Base-by-base conservation (phyloP, 1,140 invertebrate genomes). In the Diachasma alloeum region DNA sequence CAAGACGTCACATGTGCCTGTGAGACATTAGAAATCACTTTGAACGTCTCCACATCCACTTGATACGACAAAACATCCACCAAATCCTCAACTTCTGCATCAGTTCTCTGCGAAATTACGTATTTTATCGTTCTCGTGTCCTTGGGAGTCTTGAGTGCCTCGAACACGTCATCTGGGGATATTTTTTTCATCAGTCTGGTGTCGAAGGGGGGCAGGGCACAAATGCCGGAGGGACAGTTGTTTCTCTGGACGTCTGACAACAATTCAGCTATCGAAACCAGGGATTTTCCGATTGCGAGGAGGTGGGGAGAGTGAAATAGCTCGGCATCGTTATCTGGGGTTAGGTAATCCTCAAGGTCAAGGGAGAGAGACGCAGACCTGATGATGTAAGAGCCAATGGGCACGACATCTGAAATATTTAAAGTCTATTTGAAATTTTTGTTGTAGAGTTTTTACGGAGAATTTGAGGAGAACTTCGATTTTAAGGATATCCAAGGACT, bases 251-350 rank as follows among this genome's bases (percentile, higher is more conserved):
- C 5, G 0, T 81, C 80, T 13, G 76, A 81, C 1, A 88, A 19
- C 0, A 75, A 59, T 13, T 83, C 77, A 0, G 81, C 79, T 5
- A 87, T 72, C 24, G 82, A 81, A 4, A 86, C 56, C 4, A 89
- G 82, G 22, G 85, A 81, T 69, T 86, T 87, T 0, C 87, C 88
- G 4, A 89, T 81, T 11, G 79, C 80, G 0, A 87, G 74, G 0
- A 89, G 39, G 66, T 87, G 82, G 0, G 87, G 87, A 6, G 87
- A 89, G 22, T 84, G 80, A 9, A 83, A 76, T 0, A 82, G 75
- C 4, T 83, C 31, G 22, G 82, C 83, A 76, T 82, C 67, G 9
- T 81, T 80, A 8, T 73, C 4, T 9, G 67, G 71, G 8, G 79
- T 69, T 4, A 81, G 56, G 15, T 82, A 72, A 15, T 78, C 72